Base-by-base conservation (phyloP, 2,113 vertebrate genomes). In the Perca flavescens region DNA sequence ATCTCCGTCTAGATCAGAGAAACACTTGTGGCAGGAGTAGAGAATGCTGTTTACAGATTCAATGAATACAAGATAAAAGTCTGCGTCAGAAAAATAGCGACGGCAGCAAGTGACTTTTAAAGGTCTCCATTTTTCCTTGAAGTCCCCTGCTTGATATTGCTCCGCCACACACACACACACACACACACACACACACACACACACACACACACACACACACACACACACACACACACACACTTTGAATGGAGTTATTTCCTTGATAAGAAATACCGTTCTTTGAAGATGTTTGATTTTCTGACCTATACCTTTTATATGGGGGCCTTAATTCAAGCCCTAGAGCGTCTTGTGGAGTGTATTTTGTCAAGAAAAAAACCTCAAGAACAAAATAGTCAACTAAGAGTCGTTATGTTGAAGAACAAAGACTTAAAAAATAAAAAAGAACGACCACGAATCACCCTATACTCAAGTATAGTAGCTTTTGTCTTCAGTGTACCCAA, bases 31-130 rank as follows among this genome's bases (percentile, higher is more conserved):
- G 92, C 91, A 92, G 89, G 87, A 91, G 87, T 57, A 88, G 91
- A 92, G 92, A 90, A 90, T 75, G 87, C 90, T 94, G 92, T 93
- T 94, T 94, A 93, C 93, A 92, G 79, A 94, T 92, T 93, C 92
- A 92, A 90, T 92, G 91, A 95, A 93, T 89, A 92, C 89, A 81
- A 94, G 92, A 93, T 94, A 89, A 94, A 94, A 92, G 93, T 91
- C 85, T 77, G 90, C 88, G 84, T 91, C 91, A 82, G 84, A 87
- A 86, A 94, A 92, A 93, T 56, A 67, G 88, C 83, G 75, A 88
- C 74, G 74, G 83, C 86, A 50, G 81, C 91, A 77, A 89, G 89
- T 94, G 92, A 94, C 92, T 94, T 94, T 95, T 92, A 95, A 95
- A 95, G 92, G 92, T 94, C 93, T 94, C 90, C 82, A 87, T 94